These are phyloP conservation scores for Psephotus haematonotus DNA, from an alignment of 2,113 vertebrate genomes.

Conservation along the genomic window DNA sequence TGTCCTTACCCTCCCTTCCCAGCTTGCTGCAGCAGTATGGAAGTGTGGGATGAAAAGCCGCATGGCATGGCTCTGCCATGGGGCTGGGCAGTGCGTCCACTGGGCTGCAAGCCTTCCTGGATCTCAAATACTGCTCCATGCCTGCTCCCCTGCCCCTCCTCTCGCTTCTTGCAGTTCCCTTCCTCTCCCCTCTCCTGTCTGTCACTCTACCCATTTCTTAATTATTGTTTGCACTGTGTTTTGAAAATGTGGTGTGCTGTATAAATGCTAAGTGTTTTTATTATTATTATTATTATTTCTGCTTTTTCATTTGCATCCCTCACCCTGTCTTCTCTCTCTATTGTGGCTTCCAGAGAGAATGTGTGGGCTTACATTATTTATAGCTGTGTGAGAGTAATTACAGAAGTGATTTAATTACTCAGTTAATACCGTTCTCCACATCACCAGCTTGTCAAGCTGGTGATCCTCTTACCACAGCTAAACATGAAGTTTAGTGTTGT, in stretches of 20 bases:
- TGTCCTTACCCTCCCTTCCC: accelerated
- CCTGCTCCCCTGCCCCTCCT: neutral
- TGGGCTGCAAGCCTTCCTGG: neutral
- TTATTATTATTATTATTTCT: constrained; percentile 5
- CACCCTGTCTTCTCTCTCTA: neutral
- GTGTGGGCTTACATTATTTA: constrained; percentile 71
- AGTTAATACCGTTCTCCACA: constrained; percentile 44
- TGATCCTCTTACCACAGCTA: neutral
- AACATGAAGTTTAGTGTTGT: neutral
- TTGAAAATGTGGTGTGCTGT: constrained; percentile 29
- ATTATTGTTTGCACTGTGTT: constrained; percentile 39
- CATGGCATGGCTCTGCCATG: accelerated
- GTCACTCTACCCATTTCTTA: constrained; percentile 13
- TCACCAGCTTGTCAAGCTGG: constrained; percentile 7
- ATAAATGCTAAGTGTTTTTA: constrained; percentile 31
- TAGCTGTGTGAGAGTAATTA: constrained; percentile 73
- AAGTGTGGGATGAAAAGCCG: neutral
- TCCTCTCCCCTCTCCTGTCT: neutral
- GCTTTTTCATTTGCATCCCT: constrained; percentile 11
- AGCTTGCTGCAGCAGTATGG: neutral
- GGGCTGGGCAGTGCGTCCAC: neutral
- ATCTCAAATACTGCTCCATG: neutral
- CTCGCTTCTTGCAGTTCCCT: neutral
- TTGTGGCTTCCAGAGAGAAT: constrained; percentile 52
- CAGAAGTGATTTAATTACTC: constrained; percentile 73